phyloP scores from a whole-genome alignment of 2,888 invertebrate species.

The Conchocele bisecta region DNA sequence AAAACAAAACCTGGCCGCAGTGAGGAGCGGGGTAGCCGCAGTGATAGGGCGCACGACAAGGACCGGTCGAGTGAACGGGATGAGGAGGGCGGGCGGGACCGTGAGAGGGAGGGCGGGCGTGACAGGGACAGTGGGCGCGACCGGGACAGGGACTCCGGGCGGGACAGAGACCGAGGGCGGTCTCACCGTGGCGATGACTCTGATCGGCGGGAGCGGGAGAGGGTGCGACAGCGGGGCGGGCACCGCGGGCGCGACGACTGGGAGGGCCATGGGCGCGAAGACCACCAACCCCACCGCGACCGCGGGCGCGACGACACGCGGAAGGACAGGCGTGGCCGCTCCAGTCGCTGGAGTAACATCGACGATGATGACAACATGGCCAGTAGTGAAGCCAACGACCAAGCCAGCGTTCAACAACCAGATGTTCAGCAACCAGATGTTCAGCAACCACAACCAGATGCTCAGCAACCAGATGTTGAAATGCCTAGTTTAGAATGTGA shows the following conservation, averaged over 20 bases:
- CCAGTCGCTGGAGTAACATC: constrained; percentile 21
- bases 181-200: constrained; percentile 22
- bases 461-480: not conserved
- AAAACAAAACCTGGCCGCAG: constrained; percentile 16
- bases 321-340: constrained; percentile 31
- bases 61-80: constrained; percentile 40
- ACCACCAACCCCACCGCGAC: not conserved
- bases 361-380: constrained; percentile 16
- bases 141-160: constrained; percentile 2
- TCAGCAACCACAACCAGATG: not conserved
- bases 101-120: constrained; percentile 20
- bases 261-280: constrained; percentile 9
- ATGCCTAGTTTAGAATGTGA: not conserved
- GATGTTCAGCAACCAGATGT: not conserved
- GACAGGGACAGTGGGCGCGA: constrained; percentile 22
- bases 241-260: constrained; percentile 14
- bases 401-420: not conserved
- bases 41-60: constrained; percentile 28
- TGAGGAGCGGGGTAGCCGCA: constrained; percentile 25
- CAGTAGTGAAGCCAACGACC: not conserved
- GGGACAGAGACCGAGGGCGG: constrained; percentile 18
- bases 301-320: constrained; percentile 33
- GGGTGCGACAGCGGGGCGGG: constrained; percentile 8
- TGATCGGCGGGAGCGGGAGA: constrained; percentile 6
- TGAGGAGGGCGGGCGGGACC: constrained; percentile 21